Evolutionary conservation across 53 echinoderm and acorn worm species (phyloP), one percentile per base, ranked within the genome.

Genomic region (Paracentrotus lividus): DNA sequence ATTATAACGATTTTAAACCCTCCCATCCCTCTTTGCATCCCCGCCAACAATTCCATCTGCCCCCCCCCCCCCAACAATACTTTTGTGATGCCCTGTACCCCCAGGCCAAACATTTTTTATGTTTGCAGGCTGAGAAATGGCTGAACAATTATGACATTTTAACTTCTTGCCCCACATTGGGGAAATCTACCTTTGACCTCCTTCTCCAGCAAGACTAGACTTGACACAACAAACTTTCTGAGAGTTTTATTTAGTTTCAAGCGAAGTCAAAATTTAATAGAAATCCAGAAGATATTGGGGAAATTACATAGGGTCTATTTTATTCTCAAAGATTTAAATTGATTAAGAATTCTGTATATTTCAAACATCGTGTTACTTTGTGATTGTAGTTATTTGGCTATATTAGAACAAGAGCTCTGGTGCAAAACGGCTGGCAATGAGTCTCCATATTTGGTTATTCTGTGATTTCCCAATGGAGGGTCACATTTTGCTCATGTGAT

Each of bases 121-220:
- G 52, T 86, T 55, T 31, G 86, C 55, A 36, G 86, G 23, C 86
- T 86, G 33, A 56, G 65, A 88, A 64, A 26, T 86, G 54, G 53
- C 34, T 21, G 42, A 64, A 64, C 88, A 58, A 88, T 88, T 88
- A 64, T 61, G 64, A 58, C 88, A 88, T 88, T 88, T 88, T 88
- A 88, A 88, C 88, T 88, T 88, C 88, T 88, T 26, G 42, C 61
- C 59, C 38, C 32, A 88, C 88, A 42, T 43, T 43, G 8, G 88
- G 88, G 88, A 88, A 88, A 42, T 88, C 88, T 60, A 88, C 88
- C 64, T 88, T 88, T 88, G 88, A 88, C 88, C 88, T n/a, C 27
- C 23, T 20, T 32, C 2, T 88, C 43, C 42, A 42, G 12, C 57
- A 38, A 34, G 61, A 61, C 2, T 57, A 55, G 57, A 57, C 61